Base-by-base conservation (phyloP, 1,140 invertebrate genomes). In the Caenorhabditis latens region DNA sequence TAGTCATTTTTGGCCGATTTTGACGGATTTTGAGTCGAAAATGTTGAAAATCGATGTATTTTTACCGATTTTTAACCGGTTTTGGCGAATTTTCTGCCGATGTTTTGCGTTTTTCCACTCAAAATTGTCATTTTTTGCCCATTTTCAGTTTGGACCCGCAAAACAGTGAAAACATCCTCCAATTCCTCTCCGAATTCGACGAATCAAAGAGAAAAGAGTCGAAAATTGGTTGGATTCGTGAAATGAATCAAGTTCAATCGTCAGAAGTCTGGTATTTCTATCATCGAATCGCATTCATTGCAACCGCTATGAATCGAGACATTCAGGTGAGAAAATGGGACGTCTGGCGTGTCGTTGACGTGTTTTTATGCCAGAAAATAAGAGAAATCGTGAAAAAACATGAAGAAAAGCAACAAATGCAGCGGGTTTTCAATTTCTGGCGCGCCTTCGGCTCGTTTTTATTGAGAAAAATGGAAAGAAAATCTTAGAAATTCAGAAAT, bases 241-340 rank as follows among this genome's bases (percentile, higher is more conserved):
- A 21, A 5, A n/a, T 40, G 85, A 40, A 53, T 24, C 40, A 4
- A 21, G 40, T 57, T 21, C 63, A 53, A 32, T 67, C 67, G 0
- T 46, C 67, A 16, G 48, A 32, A 57, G 14, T 79, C 50, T 57
- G 67, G 50, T 79, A 83, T 48, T 50, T 53, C 89, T 50, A 48
- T 89, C 32, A 84, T 43, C 55, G 84, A n/a, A 46, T 84, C 65
- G 85, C 91, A 19, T 79, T 48, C 14, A 91, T 91, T 79, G 83
- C 87, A 8, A 84, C 89, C 13, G 83, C 82, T 0, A 48, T 86
- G 63, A 14, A n/a, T n/a, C n/a, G 21, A 24, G 71, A 50, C 3
- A 53, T 79, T 50, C 46, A 48, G 71, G 71, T 79, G n/a, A 9
- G 21, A 1, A 32, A 40, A 21, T n/a, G 48, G 42, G 84, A 43